Conservation (phyloP, 2,888 invertebrate genomes). For the Mamestra brassicae region DNA sequence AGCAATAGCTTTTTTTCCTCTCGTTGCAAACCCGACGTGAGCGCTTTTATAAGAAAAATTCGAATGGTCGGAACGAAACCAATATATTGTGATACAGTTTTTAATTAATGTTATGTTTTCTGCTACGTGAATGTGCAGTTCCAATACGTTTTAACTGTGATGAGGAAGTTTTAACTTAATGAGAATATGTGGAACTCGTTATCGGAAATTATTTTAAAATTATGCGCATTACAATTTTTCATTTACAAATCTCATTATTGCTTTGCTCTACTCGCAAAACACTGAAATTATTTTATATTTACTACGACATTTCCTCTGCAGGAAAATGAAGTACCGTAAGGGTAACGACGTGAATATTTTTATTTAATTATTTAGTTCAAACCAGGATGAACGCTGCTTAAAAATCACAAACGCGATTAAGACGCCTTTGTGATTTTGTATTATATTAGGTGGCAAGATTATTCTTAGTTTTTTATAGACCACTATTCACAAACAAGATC, state of each 20-base stretch:
- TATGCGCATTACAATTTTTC: constrained; percentile 10
- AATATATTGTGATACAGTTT: constrained; percentile 64
- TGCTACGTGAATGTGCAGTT: constrained; percentile 46
- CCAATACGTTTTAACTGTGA: constrained; percentile 51
- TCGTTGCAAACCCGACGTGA: constrained; percentile 71
- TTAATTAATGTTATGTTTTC: constrained; percentile 68
- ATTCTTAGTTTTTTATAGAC: too few relatives aligned
- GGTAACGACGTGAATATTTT: neutral
- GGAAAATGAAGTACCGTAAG: neutral
- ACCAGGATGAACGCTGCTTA: neutral
- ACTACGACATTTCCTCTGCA: neutral
- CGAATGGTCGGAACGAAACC: constrained; percentile 66
- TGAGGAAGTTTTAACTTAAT: constrained; percentile 63
- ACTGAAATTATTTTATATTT: neutral
- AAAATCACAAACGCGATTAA: neutral
- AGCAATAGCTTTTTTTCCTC: constrained; percentile 81
- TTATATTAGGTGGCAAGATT: too few relatives aligned
- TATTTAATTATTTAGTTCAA: neutral
- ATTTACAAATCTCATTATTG: constrained; percentile 4
- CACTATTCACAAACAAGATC: neutral
- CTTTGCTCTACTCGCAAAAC: constrained; percentile 1
- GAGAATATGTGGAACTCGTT: constrained; percentile 46
- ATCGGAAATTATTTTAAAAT: constrained; percentile 34
- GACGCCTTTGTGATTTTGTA: too few relatives aligned
- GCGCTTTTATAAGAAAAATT: constrained; percentile 78